phyloP scores from a whole-genome alignment of 2,888 invertebrate genomes.

The Gymnoscelis rufifasciata region DNA sequence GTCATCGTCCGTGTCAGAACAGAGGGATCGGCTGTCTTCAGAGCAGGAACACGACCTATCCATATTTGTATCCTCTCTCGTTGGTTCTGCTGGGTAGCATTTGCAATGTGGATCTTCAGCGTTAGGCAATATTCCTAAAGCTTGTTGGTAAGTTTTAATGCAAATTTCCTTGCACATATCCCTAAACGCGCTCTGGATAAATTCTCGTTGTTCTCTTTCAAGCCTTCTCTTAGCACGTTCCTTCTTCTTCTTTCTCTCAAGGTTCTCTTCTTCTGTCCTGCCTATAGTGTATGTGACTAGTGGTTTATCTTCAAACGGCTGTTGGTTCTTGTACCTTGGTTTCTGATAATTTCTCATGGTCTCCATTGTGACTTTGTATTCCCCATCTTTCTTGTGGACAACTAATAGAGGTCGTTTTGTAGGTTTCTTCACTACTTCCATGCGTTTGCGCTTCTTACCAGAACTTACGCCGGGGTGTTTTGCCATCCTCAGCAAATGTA shows the following conservation, averaged over 20 bases:
- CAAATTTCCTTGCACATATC: constrained; percentile 70
- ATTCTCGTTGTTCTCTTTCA: constrained; percentile 60
- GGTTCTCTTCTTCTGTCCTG: constrained; percentile 67
- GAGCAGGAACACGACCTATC: constrained; percentile 66
- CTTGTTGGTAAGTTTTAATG: constrained; percentile 67
- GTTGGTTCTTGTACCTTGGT: constrained; percentile 56
- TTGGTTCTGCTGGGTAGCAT: constrained; percentile 55
- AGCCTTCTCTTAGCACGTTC: constrained; percentile 57
- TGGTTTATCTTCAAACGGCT: constrained; percentile 68
- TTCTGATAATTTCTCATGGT: constrained; percentile 60
- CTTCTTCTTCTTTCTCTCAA: constrained; percentile 53
- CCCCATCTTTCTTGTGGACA: constrained; percentile 65
- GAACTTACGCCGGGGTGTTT: constrained; percentile 54
- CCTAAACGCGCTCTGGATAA: constrained; percentile 62
- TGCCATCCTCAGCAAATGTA: constrained; percentile 57
- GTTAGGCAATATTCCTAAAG: constrained; percentile 57
- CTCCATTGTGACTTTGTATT: constrained; percentile 68
- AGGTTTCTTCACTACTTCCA: constrained; percentile 49
- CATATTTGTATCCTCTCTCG: constrained; percentile 42
- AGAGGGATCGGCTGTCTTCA: constrained; percentile 45
- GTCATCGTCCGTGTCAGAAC: constrained; percentile 64
- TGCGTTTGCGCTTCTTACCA: constrained; percentile 55
- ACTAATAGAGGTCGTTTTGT: constrained; percentile 59
- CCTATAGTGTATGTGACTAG: constrained; percentile 61
- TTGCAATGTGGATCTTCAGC: constrained; percentile 58